Base-by-base conservation (phyloP, 2,797 vertebrate genomes). In the Enteromius fasciolatus region DNA sequence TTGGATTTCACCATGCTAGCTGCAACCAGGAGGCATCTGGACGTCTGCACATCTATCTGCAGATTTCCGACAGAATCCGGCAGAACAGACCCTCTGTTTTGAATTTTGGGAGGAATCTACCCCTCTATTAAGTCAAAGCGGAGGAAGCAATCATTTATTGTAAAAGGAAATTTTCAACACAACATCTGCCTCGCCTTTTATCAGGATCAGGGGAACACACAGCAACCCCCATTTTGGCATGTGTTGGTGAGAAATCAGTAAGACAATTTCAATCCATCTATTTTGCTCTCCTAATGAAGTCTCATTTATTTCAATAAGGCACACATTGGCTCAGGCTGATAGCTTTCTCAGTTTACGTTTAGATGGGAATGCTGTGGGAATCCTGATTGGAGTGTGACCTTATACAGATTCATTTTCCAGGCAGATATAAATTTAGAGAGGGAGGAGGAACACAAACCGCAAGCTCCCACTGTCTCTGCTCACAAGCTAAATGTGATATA, bases 221-320 rank as follows among this genome's bases (percentile, higher is more conserved):
- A 85, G 41, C 25, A 83, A 36, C 44, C 61, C 68, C 33, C 76
- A 73, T 76, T 28, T 63, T 67, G 64, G 36, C 66, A 68, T 54
- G 73, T 57, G 77, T 54, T 72, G 64, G 67, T 64, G 74, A 76
- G 61, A 72, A 81, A 63, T 23, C 80, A 39, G 52, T 41, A 59
- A 82, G 87, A 76, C 63, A 25, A 63, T 86, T 85, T 85, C 70
- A 80, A 84, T 85, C 73, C 81, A 80, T 75, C 80, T 66, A 85
- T 87, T 86, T 80, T 72, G 61, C 57, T 69, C 50, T 61, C 77
- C 76, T 87, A 86, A 84, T 82, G 52, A 77, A 64, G 67, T 63
- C 84, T 87, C 88, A 86, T 87, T 88, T 87, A 76, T 84, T 87
- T 89, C 87, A 86, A 76, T 87, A 73, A 86, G 70, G 69, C 75